These are phyloP conservation scores for Lichenostomus cassidix DNA, from an alignment of 2,113 vertebrate species.

Conservation along the genomic window DNA sequence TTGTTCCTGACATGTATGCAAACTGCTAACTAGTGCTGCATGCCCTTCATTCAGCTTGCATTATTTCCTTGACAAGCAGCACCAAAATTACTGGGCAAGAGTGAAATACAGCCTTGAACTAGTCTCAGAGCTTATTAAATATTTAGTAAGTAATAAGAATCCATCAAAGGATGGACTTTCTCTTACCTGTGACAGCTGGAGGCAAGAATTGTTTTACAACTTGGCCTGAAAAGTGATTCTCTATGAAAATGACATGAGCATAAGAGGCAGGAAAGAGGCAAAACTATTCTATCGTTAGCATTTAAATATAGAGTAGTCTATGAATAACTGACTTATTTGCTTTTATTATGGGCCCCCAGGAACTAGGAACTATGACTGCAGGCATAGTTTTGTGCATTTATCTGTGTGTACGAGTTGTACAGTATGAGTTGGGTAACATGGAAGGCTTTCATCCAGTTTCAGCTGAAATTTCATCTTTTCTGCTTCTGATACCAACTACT, in stretches of 20 bases:
- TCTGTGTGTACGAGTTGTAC: neutral
- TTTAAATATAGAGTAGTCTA: constrained; percentile 59
- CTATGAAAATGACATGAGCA: constrained; percentile 7
- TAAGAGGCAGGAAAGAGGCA: constrained; percentile 18
- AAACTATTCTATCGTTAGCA: constrained; percentile 37
- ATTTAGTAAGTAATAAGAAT: constrained; percentile 73
- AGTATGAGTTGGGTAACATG: neutral
- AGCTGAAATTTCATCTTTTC: neutral
- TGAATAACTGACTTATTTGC: constrained; percentile 44
- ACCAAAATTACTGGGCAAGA: constrained; percentile 55
- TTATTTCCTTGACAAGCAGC: constrained; percentile 62
- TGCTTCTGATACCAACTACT: neutral
- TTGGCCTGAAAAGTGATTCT: constrained; percentile 33
- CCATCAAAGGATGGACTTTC: constrained; percentile 64
- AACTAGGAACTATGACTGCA: constrained; percentile 6
- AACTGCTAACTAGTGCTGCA: constrained; percentile 40
- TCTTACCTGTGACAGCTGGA: constrained; percentile 56
- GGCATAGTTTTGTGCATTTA: neutral
- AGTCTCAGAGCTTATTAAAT: constrained; percentile 69
- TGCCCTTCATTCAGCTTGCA: constrained; percentile 33
- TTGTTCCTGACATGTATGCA: constrained; percentile 61
- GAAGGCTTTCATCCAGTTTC: constrained; percentile 23
- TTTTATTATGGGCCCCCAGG: constrained; percentile 37
- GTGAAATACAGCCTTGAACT: constrained; percentile 61
- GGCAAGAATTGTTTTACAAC: constrained; percentile 56